Percentiles rank a stretch among this genome's conserved stretches.
Evolutionary conservation across 2,797 vertebrate species (phyloP).

Genomic region (Manis crassicaudata): DNA sequence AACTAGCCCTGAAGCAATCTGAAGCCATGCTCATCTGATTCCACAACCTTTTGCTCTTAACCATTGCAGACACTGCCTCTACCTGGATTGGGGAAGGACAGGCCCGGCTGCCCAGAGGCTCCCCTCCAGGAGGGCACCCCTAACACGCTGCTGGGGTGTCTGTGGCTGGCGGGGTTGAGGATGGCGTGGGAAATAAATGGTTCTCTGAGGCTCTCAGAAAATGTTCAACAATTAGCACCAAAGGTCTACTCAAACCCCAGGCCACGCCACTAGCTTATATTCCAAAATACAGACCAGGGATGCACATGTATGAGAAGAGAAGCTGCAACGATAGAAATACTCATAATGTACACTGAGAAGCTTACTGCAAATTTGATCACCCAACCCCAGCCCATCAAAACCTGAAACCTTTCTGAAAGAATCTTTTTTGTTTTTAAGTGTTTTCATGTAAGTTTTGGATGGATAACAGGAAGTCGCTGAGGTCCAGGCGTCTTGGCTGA

Average conservation of each 20-base stretch:
- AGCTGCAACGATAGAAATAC: constrained; percentile 46
- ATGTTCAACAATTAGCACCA: not conserved
- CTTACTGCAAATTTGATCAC: constrained; percentile 37
- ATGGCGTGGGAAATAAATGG: not conserved
- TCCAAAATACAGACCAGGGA: not conserved
- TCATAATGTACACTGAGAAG: not conserved
- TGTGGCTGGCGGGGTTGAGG: not conserved
- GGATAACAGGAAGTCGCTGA: constrained; percentile 72
- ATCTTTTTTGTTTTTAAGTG: constrained; percentile 49
- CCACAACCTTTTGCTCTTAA: not conserved
- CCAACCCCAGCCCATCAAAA: constrained; percentile 42
- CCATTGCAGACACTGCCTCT: not conserved
- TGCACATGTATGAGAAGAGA: constrained; percentile 32
- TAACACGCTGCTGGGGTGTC: not conserved
- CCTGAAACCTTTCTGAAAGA: constrained; percentile 54
- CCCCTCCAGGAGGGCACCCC: fast-evolving
- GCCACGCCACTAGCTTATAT: not conserved
- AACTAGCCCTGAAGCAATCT: not conserved
- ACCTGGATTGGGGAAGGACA: not conserved
- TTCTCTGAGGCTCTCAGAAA: not conserved
- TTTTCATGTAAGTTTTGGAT: constrained; percentile 69
- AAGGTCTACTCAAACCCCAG: constrained; percentile 11
- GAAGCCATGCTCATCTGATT: not conserved
- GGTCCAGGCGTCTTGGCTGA: constrained; percentile 44
- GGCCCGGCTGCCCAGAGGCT: not conserved